A percentile compares a stretch with the other conserved stretches of the same genome.
Conservation (phyloP, 2,888 invertebrate genomes). For the Noctua janthina region DNA sequence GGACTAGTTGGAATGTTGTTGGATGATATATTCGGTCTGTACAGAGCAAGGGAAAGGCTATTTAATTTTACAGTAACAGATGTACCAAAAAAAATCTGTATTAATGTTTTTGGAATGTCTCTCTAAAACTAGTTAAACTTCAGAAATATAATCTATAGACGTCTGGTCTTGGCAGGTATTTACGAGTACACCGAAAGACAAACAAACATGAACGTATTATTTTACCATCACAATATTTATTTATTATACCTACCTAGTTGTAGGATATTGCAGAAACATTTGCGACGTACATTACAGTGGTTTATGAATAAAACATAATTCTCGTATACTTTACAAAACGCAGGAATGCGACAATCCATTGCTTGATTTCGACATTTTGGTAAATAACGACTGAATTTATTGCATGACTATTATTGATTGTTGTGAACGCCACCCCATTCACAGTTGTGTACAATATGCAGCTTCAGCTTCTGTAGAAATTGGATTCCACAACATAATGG, state of each 20-base stretch:
- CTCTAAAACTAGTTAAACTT: background rate
- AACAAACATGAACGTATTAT: conserved; percentile 38
- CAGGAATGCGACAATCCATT: conserved; percentile 60
- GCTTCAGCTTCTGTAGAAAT: conserved; percentile 28
- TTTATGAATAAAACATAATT: conserved; percentile 79
- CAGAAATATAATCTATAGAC: background rate
- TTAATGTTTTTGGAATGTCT: background rate
- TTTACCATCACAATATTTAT: conserved; percentile 58
- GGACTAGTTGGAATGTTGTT: conserved; percentile 26
- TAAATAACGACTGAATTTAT: conserved; percentile 46
- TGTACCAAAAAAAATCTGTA: background rate
- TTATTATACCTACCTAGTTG: conserved; percentile 63
- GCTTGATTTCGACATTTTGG: conserved; percentile 60
- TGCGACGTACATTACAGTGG: conserved; percentile 69
- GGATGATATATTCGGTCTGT: conserved; percentile 13
- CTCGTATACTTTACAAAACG: conserved; percentile 66
- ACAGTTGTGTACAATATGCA: conserved; percentile 23
- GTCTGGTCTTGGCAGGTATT: background rate
- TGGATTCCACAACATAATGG: background rate
- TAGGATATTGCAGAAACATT: conserved; percentile 72
- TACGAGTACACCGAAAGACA: background rate
- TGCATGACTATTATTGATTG: conserved; percentile 27
- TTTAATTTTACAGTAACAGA: background rate
- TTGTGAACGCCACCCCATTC: conserved; percentile 22
- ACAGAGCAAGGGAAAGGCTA: background rate